Base-by-base conservation (phyloP, 1,140 invertebrate genomes). In the Heliconius hermathena region DNA sequence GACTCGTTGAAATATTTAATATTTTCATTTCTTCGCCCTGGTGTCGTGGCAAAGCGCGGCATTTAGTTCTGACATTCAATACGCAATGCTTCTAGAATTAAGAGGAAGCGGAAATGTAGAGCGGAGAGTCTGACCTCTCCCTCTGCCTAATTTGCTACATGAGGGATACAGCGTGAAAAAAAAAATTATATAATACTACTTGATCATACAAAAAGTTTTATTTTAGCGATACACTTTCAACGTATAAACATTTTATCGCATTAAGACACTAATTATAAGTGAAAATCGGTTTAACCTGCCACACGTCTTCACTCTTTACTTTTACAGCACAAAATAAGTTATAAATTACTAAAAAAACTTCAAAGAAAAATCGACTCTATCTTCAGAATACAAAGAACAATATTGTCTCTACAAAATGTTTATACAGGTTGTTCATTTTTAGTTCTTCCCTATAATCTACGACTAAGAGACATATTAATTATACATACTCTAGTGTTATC, bases 241-340 rank as follows among this genome's bases (percentile, higher is more conserved):
- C 20, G 60, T 46, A 70, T n/a, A 60, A 22, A 29, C 38, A 74
- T 83, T 87, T 85, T 90, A 90, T 91, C 88, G 76, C 74, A 82
- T 82, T 81, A 87, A 83, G 84, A 82, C 82, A 85, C 88, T 91
- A 92, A 91, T 91, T 92, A 90, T 89, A 89, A 88, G 85, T 90
- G 89, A 90, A 89, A 92, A 91, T 90, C 89, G 89, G 81, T 90
- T 85, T 85, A 86, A 83, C 85, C 82, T 79, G 83, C 83, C 78
- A 82, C 80, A 80, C 89, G 91, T 85, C 86, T 80, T 83, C 87
- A 84, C 85, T 78, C 85, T 3, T 66, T 66, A 26, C 57, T 66
- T 66, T 29, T 66, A 66, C 57, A 66, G 22, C 54, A 8, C 18
- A 22, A n/a, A 33, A 57, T 77, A 2, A 11, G 22, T 66, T 26